phyloP scores from a whole-genome alignment of 2,113 vertebrate species.

The Triplophysa siluroides region DNA sequence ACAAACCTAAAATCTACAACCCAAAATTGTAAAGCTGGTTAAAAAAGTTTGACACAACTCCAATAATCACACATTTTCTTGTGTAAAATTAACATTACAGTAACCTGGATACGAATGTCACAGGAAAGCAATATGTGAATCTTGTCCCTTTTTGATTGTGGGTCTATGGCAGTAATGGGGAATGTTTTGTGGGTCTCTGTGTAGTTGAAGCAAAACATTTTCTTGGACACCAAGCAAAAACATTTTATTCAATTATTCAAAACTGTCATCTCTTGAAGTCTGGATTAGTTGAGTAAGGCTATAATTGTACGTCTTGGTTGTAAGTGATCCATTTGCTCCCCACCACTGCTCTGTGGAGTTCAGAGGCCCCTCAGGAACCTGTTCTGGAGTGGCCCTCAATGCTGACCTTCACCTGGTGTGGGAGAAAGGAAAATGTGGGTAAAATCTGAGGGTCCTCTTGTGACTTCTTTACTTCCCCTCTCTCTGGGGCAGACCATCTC shows the following conservation, averaged over 20 bases:
- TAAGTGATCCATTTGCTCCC: not conserved
- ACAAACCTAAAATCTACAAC: slow-evolving; percentile 22
- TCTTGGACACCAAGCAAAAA: slow-evolving; percentile 40
- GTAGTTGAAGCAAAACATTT: not conserved
- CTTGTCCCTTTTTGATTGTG: slow-evolving; percentile 21
- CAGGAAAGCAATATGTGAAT: slow-evolving; percentile 31
- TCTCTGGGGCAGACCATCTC: slow-evolving; percentile 98
- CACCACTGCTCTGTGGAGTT: slow-evolving; percentile 12
- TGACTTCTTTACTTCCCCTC: slow-evolving; percentile 87
- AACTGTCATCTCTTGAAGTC: not conserved
- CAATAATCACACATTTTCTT: slow-evolving; percentile 37
- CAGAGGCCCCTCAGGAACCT: slow-evolving; percentile 82
- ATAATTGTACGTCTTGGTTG: slow-evolving; percentile 3
- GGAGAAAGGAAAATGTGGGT: slow-evolving; percentile 94
- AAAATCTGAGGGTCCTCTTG: slow-evolving; percentile 88
- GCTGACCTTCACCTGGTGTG: slow-evolving; percentile 98
- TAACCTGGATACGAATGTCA: slow-evolving; percentile 41
- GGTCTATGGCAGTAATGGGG: slow-evolving; percentile 30
- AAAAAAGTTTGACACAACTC: slow-evolving; percentile 29
- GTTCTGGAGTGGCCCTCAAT: slow-evolving; percentile 96
- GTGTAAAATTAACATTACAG: slow-evolving; percentile 40
- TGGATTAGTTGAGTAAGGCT: slow-evolving; percentile 17
- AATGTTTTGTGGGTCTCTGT: slow-evolving; percentile 18
- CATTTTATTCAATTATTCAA: slow-evolving; percentile 4
- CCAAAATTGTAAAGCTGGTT: slow-evolving; percentile 12